Evolutionary conservation across 2,797 vertebrate species (phyloP).

Genomic region (Tiaroga cobitis): DNA sequence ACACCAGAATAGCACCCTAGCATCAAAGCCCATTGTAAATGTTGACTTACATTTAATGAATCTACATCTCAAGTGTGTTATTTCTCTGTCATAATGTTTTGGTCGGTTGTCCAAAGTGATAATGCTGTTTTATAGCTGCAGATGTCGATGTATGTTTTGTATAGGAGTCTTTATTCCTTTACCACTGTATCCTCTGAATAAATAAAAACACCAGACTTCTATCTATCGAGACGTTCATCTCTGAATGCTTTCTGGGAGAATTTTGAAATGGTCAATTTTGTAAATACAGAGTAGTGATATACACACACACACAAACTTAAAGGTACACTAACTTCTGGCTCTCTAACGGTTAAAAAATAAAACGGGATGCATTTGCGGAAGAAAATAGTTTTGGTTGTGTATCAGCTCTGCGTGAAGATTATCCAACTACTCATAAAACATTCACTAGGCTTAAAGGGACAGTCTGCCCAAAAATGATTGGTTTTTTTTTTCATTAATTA

Average conservation of each 20-base stretch:
- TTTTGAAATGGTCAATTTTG: not conserved
- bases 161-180: slow-evolving; percentile 68
- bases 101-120: slow-evolving; percentile 35
- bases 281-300: not conserved
- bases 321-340: not conserved
- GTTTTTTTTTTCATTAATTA: too few species aligned
- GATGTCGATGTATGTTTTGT: slow-evolving; percentile 60
- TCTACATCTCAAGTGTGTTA: slow-evolving; percentile 19
- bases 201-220: slow-evolving; percentile 59
- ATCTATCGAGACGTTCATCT: not conserved
- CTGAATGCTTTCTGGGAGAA: not conserved
- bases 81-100: slow-evolving; percentile 40
- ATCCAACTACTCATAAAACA: not conserved
- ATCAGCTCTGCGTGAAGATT: not conserved
- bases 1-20: slow-evolving; percentile 16
- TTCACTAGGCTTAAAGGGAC: not conserved
- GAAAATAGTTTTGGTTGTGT: not conserved
- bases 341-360: not conserved
- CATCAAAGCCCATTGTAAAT: slow-evolving; percentile 15
- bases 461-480: too few species aligned
- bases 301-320: not conserved
- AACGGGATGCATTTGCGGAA: not conserved
- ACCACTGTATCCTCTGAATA: slow-evolving; percentile 62
- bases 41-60: slow-evolving; percentile 25
- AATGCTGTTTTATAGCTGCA: slow-evolving; percentile 56